Percentiles rank a stretch among this genome's conserved stretches.
phyloP scores from a whole-genome alignment of 2,888 invertebrate genomes.

The Pemphredon lugubris region DNA sequence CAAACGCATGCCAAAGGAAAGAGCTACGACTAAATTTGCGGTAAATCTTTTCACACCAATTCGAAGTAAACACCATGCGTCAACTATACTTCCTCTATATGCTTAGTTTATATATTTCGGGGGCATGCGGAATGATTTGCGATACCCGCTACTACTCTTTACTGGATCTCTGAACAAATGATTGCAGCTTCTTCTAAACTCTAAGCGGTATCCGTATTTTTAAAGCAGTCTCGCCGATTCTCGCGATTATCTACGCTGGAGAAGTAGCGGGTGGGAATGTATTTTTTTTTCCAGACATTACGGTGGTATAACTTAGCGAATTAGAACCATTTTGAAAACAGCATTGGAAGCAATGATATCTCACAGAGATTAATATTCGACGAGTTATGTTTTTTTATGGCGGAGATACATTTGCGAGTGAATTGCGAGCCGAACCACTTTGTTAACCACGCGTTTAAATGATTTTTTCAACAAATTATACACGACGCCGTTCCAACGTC shows the following conservation, averaged over 20 bases:
- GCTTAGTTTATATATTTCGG: conserved; percentile 64
- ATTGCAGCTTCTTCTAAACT: background rate
- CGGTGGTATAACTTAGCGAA: conserved; percentile 9
- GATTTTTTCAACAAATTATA: no score
- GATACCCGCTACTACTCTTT: conserved; percentile 57
- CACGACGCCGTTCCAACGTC: no score
- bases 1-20: conserved; percentile 71
- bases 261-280: conserved; percentile 63
- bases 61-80: conserved; percentile 75
- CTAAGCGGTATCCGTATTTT: background rate
- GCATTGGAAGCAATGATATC: background rate
- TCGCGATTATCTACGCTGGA: conserved; percentile 8
- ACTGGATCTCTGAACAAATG: background rate
- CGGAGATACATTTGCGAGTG: no score
- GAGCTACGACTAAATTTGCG: conserved; percentile 57
- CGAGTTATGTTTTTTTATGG: no score
- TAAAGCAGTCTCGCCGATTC: background rate
- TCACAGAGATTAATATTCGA: background rate
- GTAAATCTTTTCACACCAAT: conserved; percentile 63
- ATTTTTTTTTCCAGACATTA: conserved; percentile 2
- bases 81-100: conserved; percentile 67
- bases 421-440: no score
- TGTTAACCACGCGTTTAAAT: no score
- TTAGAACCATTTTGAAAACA: conserved; percentile 30
- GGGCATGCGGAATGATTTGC: conserved; percentile 60